phyloP scores from a whole-genome alignment of 2,888 invertebrate genomes.

The Cryptocephalus primarius region DNA sequence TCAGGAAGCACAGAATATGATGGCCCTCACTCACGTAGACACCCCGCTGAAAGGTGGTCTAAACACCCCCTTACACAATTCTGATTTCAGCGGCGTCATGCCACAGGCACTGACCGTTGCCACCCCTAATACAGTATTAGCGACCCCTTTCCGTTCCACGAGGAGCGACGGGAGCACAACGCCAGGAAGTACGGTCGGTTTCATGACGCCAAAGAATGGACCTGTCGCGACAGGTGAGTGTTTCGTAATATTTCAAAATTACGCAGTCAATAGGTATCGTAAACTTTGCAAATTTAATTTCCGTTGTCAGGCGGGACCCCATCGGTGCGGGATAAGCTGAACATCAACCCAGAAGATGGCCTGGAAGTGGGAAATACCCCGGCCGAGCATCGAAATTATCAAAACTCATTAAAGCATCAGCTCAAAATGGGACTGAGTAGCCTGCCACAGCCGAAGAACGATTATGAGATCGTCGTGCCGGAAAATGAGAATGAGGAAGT shows the following conservation, averaged over 20 bases:
- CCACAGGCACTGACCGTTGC: conserved; percentile 61
- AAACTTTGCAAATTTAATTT: too few relatives aligned
- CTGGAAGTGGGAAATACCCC: conserved; percentile 59
- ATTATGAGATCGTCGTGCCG: conserved; percentile 97
- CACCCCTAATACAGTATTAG: conserved; percentile 85
- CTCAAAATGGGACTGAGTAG: conserved; percentile 67
- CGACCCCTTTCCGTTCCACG: conserved; percentile 71
- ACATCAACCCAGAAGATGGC: conserved; percentile 84
- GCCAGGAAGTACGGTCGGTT: conserved; percentile 44
- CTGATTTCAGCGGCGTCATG: conserved; percentile 76
- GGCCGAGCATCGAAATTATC: conserved; percentile 51
- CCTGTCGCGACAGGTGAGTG: conserved; percentile 35
- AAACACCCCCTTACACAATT: conserved; percentile 85
- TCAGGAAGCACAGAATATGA: conserved; percentile 96
- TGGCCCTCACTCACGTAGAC: conserved; percentile 95
- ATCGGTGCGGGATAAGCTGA: conserved; percentile 83
- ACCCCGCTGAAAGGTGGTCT: conserved; percentile 93
- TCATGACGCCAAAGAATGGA: conserved; percentile 44
- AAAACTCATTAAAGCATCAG: conserved; percentile 61
- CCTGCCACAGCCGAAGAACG: conserved; percentile 87
- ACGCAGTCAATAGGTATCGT: too few relatives aligned
- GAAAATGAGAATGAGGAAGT: conserved; percentile 55
- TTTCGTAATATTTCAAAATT: too few relatives aligned
- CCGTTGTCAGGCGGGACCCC: conserved; percentile 39
- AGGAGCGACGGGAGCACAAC: conserved; percentile 52